phyloP scores from a whole-genome alignment of 1,140 invertebrate species.

The Aplysia californica region DNA sequence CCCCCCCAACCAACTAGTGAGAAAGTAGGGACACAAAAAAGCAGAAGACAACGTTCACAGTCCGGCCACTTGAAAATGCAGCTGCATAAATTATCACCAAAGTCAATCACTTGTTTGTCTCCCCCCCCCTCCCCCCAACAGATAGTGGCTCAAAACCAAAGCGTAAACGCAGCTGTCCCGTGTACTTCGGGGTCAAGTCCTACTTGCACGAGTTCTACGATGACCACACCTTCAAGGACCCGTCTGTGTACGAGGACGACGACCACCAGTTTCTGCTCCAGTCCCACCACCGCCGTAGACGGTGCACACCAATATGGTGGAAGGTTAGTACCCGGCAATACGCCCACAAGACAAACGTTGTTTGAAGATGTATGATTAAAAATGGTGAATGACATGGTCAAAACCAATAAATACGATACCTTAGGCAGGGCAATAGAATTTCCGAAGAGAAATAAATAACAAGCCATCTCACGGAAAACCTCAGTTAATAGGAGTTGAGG shows the following conservation, averaged over 20 bases:
- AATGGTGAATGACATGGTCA: too few species aligned
- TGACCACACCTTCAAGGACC: slow-evolving; percentile 58
- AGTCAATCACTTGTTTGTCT: not conserved
- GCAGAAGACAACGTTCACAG: not conserved
- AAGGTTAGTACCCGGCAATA: too few species aligned
- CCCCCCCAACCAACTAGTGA: too few species aligned
- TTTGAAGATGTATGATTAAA: too few species aligned
- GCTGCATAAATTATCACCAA: too few species aligned
- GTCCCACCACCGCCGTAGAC: slow-evolving; percentile 52
- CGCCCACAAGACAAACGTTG: too few species aligned
- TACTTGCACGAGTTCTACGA: slow-evolving; percentile 71
- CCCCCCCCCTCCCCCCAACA: not conserved
- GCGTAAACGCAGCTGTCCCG: slow-evolving; percentile 52
- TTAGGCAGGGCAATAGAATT: too few species aligned
- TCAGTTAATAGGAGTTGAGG: too few species aligned
- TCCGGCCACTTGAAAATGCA: not conserved
- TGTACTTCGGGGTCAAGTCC: slow-evolving; percentile 69
- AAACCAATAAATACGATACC: too few species aligned
- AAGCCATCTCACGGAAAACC: too few species aligned
- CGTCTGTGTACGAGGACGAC: slow-evolving; percentile 66
- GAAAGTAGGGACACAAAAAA: not conserved
- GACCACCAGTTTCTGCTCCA: slow-evolving; percentile 67
- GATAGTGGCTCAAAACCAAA: slow-evolving; percentile 16
- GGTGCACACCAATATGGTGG: slow-evolving; percentile 67
- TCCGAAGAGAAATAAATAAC: too few species aligned